A percentile compares a stretch with the other conserved stretches of the same genome.
Conservation (phyloP, 2,113 vertebrate species). For the Columba janthina region DNA sequence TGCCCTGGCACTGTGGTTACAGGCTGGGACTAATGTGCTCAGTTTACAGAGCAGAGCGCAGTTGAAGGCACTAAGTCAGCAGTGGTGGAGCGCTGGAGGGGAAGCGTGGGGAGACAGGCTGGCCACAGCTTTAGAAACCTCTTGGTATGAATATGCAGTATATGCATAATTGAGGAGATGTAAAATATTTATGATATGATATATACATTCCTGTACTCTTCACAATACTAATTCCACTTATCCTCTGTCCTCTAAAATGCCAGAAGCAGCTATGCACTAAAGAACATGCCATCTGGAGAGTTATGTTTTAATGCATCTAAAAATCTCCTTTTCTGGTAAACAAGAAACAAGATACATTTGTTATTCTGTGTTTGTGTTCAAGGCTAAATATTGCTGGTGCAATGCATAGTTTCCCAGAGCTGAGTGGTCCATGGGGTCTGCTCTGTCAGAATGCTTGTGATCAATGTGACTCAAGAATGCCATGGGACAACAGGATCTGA, state of each 20-base stretch:
- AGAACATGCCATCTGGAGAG: background rate
- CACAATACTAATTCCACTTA: background rate
- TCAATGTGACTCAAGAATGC: background rate
- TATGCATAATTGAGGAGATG: background rate
- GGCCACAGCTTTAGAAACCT: background rate
- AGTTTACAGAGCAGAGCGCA: background rate
- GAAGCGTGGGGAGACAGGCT: background rate
- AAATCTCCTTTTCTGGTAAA: background rate
- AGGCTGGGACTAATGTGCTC: background rate
- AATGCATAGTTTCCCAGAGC: slow-evolving; percentile 23
- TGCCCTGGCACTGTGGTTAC: background rate
- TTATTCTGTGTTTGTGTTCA: background rate
- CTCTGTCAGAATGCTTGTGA: background rate
- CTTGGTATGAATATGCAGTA: background rate
- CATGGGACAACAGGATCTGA: background rate
- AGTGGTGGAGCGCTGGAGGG: background rate
- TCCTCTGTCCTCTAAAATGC: background rate
- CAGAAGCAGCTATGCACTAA: background rate
- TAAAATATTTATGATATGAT: background rate
- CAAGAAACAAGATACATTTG: background rate
- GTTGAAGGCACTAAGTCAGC: background rate
- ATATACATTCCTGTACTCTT: background rate
- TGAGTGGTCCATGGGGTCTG: background rate
- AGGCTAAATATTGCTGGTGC: background rate
- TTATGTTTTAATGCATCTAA: background rate